Percentiles rank a stretch among this genome's conserved stretches.
Conservation (phyloP, 2,113 vertebrate species). For the Scatophagus argus region DNA sequence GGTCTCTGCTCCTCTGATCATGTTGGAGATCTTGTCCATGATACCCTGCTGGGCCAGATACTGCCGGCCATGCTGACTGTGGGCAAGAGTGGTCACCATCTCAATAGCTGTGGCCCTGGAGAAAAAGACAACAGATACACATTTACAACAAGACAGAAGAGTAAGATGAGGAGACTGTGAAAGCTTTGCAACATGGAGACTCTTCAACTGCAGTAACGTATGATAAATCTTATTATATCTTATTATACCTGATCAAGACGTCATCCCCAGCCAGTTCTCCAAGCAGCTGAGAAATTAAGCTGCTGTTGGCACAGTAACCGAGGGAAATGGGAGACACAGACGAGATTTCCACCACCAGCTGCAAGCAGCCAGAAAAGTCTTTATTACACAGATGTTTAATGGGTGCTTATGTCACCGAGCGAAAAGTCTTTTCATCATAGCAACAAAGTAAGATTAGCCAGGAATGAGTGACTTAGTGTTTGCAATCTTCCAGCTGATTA, state of each 20-base stretch:
- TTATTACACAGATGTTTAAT: not conserved
- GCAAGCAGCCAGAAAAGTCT: slow-evolving; percentile 30
- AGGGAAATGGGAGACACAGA: slow-evolving; percentile 89
- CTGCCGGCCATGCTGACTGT: slow-evolving; percentile 89
- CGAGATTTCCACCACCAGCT: slow-evolving; percentile 92
- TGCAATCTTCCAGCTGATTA: not conserved
- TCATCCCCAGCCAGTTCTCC: slow-evolving; percentile 94
- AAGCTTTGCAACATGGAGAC: not conserved
- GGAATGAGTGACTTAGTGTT: not conserved
- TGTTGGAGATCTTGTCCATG: slow-evolving; percentile 93
- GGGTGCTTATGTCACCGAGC: not conserved
- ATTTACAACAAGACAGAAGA: not conserved
- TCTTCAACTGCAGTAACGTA: not conserved
- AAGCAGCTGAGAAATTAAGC: slow-evolving; percentile 89
- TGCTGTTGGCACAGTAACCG: slow-evolving; percentile 89
- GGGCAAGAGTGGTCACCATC: slow-evolving; percentile 91
- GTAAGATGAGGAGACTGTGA: not conserved
- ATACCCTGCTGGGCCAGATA: slow-evolving; percentile 92
- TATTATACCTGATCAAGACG: slow-evolving; percentile 94
- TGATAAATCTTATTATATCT: slow-evolving; percentile 11
- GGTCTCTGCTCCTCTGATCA: slow-evolving; percentile 91
- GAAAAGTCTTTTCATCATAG: not conserved
- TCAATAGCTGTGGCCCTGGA: slow-evolving; percentile 92
- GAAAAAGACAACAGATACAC: not conserved
- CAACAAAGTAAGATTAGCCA: not conserved